Evolutionary conservation across 2,888 invertebrate species (phyloP), one percentile per base, ranked within the genome.

Genomic region (Ochropacha duplaris): DNA sequence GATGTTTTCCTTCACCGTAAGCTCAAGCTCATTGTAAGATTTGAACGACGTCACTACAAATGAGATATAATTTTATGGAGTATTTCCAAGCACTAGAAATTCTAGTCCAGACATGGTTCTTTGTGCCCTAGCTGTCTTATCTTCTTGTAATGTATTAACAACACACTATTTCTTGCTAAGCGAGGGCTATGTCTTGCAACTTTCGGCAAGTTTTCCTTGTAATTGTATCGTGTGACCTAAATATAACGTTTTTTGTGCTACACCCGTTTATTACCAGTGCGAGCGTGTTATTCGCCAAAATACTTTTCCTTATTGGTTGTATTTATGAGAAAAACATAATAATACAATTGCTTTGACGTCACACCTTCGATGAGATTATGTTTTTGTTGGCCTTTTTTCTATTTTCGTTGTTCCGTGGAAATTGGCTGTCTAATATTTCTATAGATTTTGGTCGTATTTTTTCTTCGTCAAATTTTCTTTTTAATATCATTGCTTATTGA

Each of bases 301-400:
- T 60, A 62, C 63, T 66, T 76, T 71, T 70, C 68, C 66, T 74
- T 76, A 69, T 72, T 66, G 71, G 60, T 55, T 59, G 59, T 76
- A 72, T 78, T 74, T 74, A 76, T 69, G 68, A 58, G 56, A 36
- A 44, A n/a, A 56, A 67, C 71, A 68, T 75, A 71, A 71, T 76
- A 74, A 69, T 63, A 71, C 69, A 68, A 76, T 73, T 69, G 66
- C 62, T 60, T 58, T 68, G 68, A 71, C 69, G 75, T 77, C 69
- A 75, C 76, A 75, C 71, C 68, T 77, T 62, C 52, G 64, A 65
- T 64, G 57, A 66, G 67, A 67, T 73, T 73, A 71, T 65, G 36
- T 54, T 56, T 58, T 52, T 54, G 52, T 56, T 54, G 52, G 59
- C 50, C 56, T 31, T 36, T 59, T 65, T 62, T 60, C 56, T 52